These are phyloP conservation scores for Pogonomyrmex barbatus DNA, from an alignment of 1,140 invertebrate species.

Conservation along the genomic window DNA sequence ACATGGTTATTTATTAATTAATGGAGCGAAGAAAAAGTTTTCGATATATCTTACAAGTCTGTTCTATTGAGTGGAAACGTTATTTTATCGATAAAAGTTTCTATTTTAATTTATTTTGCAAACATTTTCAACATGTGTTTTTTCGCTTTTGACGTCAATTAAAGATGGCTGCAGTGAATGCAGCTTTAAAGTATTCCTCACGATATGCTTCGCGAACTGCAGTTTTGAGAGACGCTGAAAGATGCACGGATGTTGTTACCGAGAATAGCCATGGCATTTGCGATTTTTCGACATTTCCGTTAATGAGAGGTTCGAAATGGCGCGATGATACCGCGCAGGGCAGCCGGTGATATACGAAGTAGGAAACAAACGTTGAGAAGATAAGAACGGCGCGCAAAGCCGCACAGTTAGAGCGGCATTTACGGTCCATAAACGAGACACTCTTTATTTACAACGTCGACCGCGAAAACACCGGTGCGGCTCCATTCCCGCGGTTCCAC, in stretches of 20 bases:
- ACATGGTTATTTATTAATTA: too few relatives aligned
- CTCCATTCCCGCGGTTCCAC: constrained; percentile 5
- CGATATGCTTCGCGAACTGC: background rate
- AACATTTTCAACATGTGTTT: too few relatives aligned
- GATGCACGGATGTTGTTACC: background rate
- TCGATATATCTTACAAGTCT: too few relatives aligned
- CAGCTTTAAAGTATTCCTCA: too few relatives aligned
- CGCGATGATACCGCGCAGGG: constrained; percentile 37
- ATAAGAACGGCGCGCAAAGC: constrained; percentile 60
- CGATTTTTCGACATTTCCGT: constrained; percentile 55
- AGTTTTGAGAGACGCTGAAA: constrained; percentile 42
- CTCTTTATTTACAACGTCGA: constrained; percentile 79
- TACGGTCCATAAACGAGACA: constrained; percentile 82
- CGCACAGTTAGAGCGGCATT: constrained; percentile 79
- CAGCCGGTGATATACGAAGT: constrained; percentile 78
- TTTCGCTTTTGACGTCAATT: too few relatives aligned
- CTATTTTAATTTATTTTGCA: too few relatives aligned
- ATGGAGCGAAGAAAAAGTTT: too few relatives aligned
- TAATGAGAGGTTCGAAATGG: constrained; percentile 63
- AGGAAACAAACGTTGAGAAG: constrained; percentile 71
- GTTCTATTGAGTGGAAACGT: too few relatives aligned
- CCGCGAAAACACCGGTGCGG: constrained; percentile 66
- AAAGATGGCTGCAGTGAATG: too few relatives aligned
- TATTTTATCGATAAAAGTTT: too few relatives aligned
- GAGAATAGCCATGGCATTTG: constrained; percentile 12